These are phyloP conservation scores for Caenorhabditis sinica DNA, from an alignment of 2,888 invertebrate genomes.

Conservation along the genomic window DNA sequence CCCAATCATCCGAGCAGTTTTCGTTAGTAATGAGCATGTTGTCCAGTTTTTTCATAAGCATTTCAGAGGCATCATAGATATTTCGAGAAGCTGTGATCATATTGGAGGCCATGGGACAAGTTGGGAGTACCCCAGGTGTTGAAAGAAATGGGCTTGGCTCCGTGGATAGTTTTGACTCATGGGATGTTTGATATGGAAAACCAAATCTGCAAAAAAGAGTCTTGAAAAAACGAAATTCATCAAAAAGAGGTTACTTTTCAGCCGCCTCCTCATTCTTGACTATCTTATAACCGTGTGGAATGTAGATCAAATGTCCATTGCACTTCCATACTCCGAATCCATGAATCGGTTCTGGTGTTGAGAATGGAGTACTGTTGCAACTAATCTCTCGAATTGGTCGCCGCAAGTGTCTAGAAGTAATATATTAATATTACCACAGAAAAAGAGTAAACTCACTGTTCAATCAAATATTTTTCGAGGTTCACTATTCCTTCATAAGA, in stretches of 20 bases:
- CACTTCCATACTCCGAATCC: constrained; percentile 5
- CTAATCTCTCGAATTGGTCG: not conserved
- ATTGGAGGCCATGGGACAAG: too few species aligned
- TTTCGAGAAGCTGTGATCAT: too few species aligned
- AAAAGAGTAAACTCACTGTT: not conserved
- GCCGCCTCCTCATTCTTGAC: not conserved
- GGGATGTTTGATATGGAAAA: too few species aligned
- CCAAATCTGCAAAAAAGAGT: too few species aligned
- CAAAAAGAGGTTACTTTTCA: not conserved
- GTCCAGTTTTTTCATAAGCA: too few species aligned
- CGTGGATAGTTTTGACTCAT: not conserved
- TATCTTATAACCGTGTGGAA: constrained; percentile 12
- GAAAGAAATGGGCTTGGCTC: too few species aligned
- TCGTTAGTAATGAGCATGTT: too few species aligned
- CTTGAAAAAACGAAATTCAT: too few species aligned
- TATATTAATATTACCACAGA: not conserved
- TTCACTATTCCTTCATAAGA: constrained; percentile 4
- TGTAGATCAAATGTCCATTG: constrained; percentile 10
- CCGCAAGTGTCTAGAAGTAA: not conserved
- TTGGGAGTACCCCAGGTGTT: too few species aligned
- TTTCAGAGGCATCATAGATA: too few species aligned
- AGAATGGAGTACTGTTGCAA: not conserved
- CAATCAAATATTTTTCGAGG: not conserved
- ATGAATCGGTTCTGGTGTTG: not conserved
- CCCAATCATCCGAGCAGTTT: too few species aligned